Base-by-base conservation (phyloP, 2,113 vertebrate genomes). In the Chaenocephalus aceratus region DNA sequence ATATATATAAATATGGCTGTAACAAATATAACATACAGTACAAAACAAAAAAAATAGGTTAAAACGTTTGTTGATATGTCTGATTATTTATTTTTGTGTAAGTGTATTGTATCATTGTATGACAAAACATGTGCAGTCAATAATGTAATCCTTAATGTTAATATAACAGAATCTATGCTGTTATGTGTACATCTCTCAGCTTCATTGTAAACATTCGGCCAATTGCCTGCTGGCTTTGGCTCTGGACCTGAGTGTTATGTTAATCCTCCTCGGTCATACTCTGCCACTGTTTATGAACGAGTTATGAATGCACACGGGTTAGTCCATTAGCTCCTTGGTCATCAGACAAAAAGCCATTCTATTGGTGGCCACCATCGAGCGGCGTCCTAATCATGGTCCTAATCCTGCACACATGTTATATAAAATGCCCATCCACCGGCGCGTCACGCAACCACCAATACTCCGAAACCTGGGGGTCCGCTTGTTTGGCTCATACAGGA, bases 341-440 rank as follows among this genome's bases (percentile, higher is more conserved):
- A 86, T 91, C 77, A 81, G 72, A 79, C 84, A 74, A 68, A 81
- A 58, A 61, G 84, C 67, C 18, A 52, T 61, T 80, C 79, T 64
- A 87, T 79, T 89, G 78, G 86, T 65, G 75, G 83, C 49, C 71
- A 59, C 75, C 70, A 67, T 73, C 78, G 68, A 41, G 71, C 80
- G 0, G 41, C 12, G 34, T 69, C 70, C 70, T 92, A 92, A 94
- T 93, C 92, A 86, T 23, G 1, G 34, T 69, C 70, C 70, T 92
- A 92, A 94, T 93, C 92, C 86, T 23, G 0, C 48, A 59, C 80
- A 18, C 73, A 51, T 0, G 75, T 94, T 94, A 92, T 71, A 89
- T 93, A 93, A 94, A 93, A 86, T 59, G 51, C 4, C 15, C 69
- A 61, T 84, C 79, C 86, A 74, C 63, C 61, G 74, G 57, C 26